A percentile compares a stretch with the other conserved stretches of the same genome.
phyloP scores from a whole-genome alignment of 2,797 vertebrate genomes.

The Alcedo quadribrachys region DNA sequence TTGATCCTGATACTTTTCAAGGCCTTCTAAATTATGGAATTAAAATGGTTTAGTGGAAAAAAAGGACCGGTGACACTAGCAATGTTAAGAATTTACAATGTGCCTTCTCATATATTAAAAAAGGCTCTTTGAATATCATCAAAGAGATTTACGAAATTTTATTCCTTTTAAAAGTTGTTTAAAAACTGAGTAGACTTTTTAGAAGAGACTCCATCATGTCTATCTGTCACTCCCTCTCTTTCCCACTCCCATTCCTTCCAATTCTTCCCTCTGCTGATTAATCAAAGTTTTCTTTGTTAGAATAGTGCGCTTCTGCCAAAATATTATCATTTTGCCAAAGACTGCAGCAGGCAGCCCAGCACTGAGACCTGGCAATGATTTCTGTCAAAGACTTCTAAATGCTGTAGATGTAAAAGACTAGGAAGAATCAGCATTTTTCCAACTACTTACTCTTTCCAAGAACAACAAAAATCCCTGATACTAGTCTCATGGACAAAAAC shows the following conservation, averaged over 20 bases:
- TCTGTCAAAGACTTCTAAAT: conserved; percentile 9
- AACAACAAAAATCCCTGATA: conserved; percentile 52
- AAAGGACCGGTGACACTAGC: conserved; percentile 69
- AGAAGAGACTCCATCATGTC: conserved; percentile 7
- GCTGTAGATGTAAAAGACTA: conserved; percentile 18
- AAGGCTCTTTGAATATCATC: conserved; percentile 80
- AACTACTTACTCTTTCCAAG: conserved; percentile 37
- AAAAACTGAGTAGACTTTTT: conserved; percentile 69
- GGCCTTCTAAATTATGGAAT: conserved; percentile 79
- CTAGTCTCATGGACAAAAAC: not conserved
- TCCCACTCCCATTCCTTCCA: not conserved
- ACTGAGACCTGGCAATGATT: conserved; percentile 53
- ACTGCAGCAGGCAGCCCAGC: conserved; percentile 40
- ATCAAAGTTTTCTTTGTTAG: conserved; percentile 58
- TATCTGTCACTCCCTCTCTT: not conserved
- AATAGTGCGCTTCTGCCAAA: conserved; percentile 50
- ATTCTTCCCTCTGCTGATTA: conserved; percentile 35
- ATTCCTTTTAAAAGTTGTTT: conserved; percentile 78
- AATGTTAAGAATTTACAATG: conserved; percentile 79
- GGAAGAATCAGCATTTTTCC: conserved; percentile 64
- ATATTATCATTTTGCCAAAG: conserved; percentile 34
- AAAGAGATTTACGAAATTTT: conserved; percentile 80
- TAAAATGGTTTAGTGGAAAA: conserved; percentile 70
- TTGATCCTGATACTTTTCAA: conserved; percentile 69
- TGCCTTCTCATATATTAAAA: conserved; percentile 76